Conservation (phyloP, 2,888 invertebrate species). For the Hofmannophila pseudospretella region DNA sequence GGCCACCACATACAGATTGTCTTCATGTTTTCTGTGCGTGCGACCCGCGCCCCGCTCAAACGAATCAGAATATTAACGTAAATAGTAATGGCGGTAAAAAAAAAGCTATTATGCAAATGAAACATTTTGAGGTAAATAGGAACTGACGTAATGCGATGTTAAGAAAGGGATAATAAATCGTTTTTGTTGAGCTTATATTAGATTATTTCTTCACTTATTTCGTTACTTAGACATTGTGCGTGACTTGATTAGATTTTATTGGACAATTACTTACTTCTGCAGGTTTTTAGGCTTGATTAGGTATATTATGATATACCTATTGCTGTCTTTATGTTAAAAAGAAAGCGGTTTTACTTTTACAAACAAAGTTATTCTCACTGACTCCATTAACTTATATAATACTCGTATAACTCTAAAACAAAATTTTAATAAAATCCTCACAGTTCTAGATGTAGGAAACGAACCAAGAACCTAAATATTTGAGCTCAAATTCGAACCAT, state of each 20-base stretch:
- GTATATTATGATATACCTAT: background rate
- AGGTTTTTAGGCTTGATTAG: background rate
- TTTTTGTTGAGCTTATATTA: constrained; percentile 56
- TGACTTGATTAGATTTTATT: constrained; percentile 26
- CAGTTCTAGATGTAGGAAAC: too few relatives aligned
- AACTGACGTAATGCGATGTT: constrained; percentile 68
- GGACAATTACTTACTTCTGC: background rate
- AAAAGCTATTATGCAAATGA: constrained; percentile 78
- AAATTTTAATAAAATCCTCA: too few relatives aligned
- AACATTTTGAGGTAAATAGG: constrained; percentile 75
- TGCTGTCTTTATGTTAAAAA: background rate
- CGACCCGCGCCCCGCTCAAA: constrained; percentile 55
- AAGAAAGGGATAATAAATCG: constrained; percentile 67
- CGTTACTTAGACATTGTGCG: constrained; percentile 26
- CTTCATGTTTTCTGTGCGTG: constrained; percentile 76
- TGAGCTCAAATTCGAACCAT: too few relatives aligned
- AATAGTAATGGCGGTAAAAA: constrained; percentile 73
- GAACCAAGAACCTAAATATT: too few relatives aligned
- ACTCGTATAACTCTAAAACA: too few relatives aligned
- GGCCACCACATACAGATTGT: constrained; percentile 70
- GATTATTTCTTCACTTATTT: constrained; percentile 42
- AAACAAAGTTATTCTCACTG: too few relatives aligned
- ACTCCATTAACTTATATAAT: too few relatives aligned
- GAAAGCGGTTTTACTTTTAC: background rate
- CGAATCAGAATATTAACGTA: constrained; percentile 75